Conservation (phyloP, 2,113 vertebrate genomes). For the Rhabdornis inornatus region DNA sequence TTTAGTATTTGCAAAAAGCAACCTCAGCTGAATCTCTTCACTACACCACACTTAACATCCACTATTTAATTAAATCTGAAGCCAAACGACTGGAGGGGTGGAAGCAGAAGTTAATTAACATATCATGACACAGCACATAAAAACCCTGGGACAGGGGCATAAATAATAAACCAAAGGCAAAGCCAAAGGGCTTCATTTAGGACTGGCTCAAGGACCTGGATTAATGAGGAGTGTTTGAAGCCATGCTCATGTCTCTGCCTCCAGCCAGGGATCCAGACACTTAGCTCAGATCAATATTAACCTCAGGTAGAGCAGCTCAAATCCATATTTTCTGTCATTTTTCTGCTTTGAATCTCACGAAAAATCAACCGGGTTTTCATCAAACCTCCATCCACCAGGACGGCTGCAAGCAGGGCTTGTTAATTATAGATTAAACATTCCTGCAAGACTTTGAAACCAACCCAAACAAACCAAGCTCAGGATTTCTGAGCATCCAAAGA, state of each 20-base stretch:
- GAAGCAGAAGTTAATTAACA: background rate
- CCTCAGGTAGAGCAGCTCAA: background rate
- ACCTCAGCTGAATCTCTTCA: background rate
- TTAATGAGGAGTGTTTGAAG: background rate
- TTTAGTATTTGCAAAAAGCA: background rate
- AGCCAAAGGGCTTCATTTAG: background rate
- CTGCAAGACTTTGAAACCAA: background rate
- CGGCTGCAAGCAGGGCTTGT: background rate
- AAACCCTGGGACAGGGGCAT: background rate
- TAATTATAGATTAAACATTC: constrained; percentile 44
- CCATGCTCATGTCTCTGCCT: background rate
- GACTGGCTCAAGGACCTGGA: background rate
- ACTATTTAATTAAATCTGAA: background rate
- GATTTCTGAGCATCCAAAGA: background rate
- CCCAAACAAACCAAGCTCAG: background rate
- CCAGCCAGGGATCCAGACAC: background rate
- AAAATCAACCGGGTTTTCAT: background rate
- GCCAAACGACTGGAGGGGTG: background rate
- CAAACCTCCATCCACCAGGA: background rate
- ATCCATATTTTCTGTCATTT: background rate
- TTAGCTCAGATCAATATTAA: background rate
- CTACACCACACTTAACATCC: background rate
- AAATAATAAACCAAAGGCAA: background rate
- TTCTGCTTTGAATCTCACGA: background rate
- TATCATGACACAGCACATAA: background rate